These are phyloP conservation scores for Elysia crispata DNA, from an alignment of 2,888 invertebrate species.

Conservation along the genomic window DNA sequence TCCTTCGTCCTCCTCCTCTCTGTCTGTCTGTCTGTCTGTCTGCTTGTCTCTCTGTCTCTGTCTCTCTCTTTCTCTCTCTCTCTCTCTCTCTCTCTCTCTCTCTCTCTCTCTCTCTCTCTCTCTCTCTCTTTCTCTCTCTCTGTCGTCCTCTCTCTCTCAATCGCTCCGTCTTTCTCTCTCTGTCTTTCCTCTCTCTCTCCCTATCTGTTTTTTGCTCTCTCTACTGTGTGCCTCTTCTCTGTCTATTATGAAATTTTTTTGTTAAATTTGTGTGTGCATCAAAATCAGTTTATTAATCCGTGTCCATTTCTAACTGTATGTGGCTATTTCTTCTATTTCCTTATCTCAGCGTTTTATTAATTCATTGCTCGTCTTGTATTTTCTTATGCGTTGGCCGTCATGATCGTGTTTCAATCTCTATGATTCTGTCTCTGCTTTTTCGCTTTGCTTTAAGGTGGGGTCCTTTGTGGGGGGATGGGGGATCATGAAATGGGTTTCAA, in stretches of 20 bases:
- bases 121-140: conserved; percentile 10
- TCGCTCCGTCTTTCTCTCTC: conserved; percentile 11
- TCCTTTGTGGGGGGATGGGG: too few relatives aligned
- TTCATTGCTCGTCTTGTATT: too few relatives aligned
- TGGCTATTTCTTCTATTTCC: background rate
- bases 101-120: conserved; percentile 24
- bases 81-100: conserved; percentile 18
- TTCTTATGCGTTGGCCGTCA: too few relatives aligned
- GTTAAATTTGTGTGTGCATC: too few relatives aligned
- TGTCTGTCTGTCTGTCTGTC: background rate
- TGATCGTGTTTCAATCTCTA: too few relatives aligned
- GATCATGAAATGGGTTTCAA: too few relatives aligned
- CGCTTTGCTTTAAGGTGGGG: too few relatives aligned
- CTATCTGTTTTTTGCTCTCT: background rate
- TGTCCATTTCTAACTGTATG: too few relatives aligned
- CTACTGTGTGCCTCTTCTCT: conserved; percentile 3
- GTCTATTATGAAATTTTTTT: background rate
- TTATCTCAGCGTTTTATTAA: too few relatives aligned
- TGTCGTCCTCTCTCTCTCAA: conserved; percentile 3
- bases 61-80: conserved; percentile 5
- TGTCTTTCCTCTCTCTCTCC: conserved; percentile 1
- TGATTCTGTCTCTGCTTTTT: too few relatives aligned
- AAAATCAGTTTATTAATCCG: too few relatives aligned
- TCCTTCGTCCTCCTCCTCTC: background rate
- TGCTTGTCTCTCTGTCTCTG: background rate